phyloP scores from a whole-genome alignment of 1,140 invertebrate species.

The Stegodyphus dumicola region DNA sequence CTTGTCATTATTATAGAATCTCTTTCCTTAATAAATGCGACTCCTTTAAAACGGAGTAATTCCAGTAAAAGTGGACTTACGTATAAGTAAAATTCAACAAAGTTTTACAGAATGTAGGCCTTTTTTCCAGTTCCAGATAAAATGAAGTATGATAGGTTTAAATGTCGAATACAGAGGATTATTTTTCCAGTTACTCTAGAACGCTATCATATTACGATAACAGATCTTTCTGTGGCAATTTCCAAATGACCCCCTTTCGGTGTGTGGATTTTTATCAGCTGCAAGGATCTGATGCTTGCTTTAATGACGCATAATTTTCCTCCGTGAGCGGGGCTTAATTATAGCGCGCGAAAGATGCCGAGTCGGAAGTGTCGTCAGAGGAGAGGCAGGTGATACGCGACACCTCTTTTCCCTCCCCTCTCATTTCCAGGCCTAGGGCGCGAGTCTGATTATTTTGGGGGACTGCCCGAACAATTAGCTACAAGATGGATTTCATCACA shows the following conservation, averaged over 20 bases:
- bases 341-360: conserved; percentile 54
- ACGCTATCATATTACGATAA: too few relatives aligned
- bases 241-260: background rate
- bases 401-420: conserved; percentile 37
- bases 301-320: conserved; percentile 52
- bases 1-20: too few relatives aligned
- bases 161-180: too few relatives aligned
- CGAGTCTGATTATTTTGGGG: background rate
- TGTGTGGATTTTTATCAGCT: conserved; percentile 10
- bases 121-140: too few relatives aligned
- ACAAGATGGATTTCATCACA: conserved; percentile 21
- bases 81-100: too few relatives aligned
- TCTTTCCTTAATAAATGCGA: too few relatives aligned
- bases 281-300: conserved; percentile 43
- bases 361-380: conserved; percentile 51
- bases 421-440: background rate
- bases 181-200: too few relatives aligned
- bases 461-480: conserved; percentile 47
- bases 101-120: too few relatives aligned
- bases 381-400: conserved; percentile 50
- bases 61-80: too few relatives aligned
- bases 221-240: background rate
- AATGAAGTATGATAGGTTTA: too few relatives aligned
- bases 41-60: too few relatives aligned
- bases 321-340: conserved; percentile 40